phyloP scores from a whole-genome alignment of 2,888 invertebrate species.

The Tachina fera region DNA sequence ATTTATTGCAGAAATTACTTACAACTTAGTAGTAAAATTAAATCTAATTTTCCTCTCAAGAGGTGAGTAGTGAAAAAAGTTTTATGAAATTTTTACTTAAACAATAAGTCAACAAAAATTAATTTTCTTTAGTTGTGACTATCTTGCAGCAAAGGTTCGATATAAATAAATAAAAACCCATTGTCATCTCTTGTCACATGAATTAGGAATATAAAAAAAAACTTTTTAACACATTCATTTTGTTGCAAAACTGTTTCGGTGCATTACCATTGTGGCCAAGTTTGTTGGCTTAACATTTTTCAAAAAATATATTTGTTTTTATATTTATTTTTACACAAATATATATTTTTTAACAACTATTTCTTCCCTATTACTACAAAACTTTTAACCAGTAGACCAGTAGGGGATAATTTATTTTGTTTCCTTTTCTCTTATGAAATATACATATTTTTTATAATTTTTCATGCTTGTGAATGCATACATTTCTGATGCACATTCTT shows the following conservation, averaged over 20 bases:
- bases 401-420: constrained; percentile 46
- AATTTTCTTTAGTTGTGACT: no score
- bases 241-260: constrained; percentile 64
- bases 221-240: constrained; percentile 66
- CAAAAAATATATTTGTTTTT: constrained; percentile 15
- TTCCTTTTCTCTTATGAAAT: constrained; percentile 3
- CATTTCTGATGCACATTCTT: not conserved
- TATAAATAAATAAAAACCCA: constrained; percentile 28
- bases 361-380: constrained; percentile 36
- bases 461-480: not conserved
- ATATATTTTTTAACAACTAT: constrained; percentile 35
- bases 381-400: constrained; percentile 50
- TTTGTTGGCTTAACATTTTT: constrained; percentile 41
- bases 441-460: constrained; percentile 24
- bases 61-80: no score
- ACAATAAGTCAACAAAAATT: no score
- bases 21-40: no score
- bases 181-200: not conserved
- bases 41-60: no score
- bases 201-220: not conserved
- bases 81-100: no score
- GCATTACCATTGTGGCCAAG: constrained; percentile 64
- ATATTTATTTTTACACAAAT: constrained; percentile 1
- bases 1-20: no score
- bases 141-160: no score